phyloP scores from a whole-genome alignment of 2,888 invertebrate genomes.

The Ypsolopha sequella region DNA sequence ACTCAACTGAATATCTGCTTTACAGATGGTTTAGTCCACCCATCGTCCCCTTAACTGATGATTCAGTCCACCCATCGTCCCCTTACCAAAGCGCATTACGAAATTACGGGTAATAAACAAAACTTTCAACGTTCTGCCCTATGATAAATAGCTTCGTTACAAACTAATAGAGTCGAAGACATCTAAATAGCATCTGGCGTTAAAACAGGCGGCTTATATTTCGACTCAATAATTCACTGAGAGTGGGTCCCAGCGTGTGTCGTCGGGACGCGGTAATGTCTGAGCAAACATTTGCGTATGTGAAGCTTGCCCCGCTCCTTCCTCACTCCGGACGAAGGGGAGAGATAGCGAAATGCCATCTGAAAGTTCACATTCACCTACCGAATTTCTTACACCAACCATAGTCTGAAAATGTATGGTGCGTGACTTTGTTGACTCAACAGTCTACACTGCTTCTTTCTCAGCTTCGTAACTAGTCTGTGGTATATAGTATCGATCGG shows the following conservation, averaged over 20 bases:
- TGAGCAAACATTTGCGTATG: constrained; percentile 40
- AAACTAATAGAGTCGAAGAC: constrained; percentile 5
- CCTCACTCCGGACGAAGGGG: background rate
- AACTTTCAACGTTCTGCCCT: constrained; percentile 18
- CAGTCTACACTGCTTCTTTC: background rate
- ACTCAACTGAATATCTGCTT: no score
- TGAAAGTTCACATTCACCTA: background rate
- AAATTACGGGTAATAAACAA: background rate
- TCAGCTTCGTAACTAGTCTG: background rate
- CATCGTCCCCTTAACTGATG: no score
- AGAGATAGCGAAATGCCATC: background rate
- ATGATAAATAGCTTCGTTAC: constrained; percentile 46
- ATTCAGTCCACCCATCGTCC: no score
- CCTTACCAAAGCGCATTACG: no score
- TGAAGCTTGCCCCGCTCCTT: constrained; percentile 13
- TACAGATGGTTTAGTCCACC: no score
- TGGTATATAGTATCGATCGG: background rate
- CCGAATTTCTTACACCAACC: no score
- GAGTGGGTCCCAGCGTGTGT: constrained; percentile 10
- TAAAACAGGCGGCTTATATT: constrained; percentile 30
- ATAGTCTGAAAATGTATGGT: background rate
- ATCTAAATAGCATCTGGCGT: constrained; percentile 46
- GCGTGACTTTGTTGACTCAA: no score
- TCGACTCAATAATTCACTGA: constrained; percentile 10
- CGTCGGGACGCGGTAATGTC: constrained; percentile 24